These are phyloP conservation scores for Epirrhoe alternata DNA, from an alignment of 2,888 invertebrate species.

Conservation along the genomic window DNA sequence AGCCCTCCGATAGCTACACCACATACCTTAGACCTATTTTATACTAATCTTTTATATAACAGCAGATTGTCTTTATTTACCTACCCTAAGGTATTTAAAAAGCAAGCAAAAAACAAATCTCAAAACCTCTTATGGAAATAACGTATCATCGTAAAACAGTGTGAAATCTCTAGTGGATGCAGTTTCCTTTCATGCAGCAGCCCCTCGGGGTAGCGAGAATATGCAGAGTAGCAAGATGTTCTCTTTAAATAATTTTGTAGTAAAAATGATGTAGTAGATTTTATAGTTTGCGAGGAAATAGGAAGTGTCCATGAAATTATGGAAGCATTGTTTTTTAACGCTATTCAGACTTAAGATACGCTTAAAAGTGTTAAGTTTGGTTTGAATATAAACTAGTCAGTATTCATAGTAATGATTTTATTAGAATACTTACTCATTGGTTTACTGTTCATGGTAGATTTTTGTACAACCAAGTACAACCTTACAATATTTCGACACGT, in stretches of 20 bases:
- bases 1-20: too few relatives aligned
- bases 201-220: conserved; percentile 47
- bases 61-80: not conserved
- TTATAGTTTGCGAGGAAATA: conserved; percentile 24
- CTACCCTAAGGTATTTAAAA: conserved; percentile 21
- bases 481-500: too few relatives aligned
- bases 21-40: too few relatives aligned
- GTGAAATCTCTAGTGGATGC: conserved; percentile 58
- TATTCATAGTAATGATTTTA: too few relatives aligned
- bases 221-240: conserved; percentile 43
- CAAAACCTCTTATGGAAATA: conserved; percentile 52
- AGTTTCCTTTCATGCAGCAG: conserved; percentile 57
- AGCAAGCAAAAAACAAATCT: conserved; percentile 39
- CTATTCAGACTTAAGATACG: not conserved
- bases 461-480: too few relatives aligned
- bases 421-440: too few relatives aligned
- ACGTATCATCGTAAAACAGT: conserved; percentile 54
- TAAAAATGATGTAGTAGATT: conserved; percentile 30
- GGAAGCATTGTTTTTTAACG: not conserved
- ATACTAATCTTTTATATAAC: too few relatives aligned
- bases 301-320: conserved; percentile 20
- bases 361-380: not conserved
- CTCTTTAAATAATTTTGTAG: conserved; percentile 32
- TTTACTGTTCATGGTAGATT: too few relatives aligned
- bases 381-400: too few relatives aligned